Base-by-base conservation (phyloP, 1,140 invertebrate species). In the Antheraea mylitta region DNA sequence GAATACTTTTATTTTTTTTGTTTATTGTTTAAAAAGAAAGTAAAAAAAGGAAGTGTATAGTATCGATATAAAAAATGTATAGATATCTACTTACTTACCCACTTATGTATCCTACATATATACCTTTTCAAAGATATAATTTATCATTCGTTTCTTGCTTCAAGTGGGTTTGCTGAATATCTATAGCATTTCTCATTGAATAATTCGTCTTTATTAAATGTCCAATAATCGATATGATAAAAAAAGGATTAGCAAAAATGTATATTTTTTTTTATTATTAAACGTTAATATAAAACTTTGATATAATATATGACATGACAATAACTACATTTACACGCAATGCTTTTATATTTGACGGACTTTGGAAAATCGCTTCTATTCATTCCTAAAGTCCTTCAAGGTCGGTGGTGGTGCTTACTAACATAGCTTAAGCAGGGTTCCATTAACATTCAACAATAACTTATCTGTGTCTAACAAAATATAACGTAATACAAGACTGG, bases 341-440 rank as follows among this genome's bases (percentile, higher is more conserved):
- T 30, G 59, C 59, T 36, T 36, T 60, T 22, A 22, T 13, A 22
- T 60, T 18, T 22, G 19, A 30, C 60, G 19, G 30, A 61, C 9
- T 61, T 22, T 16, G 22, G 22, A 30, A 30, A 30, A 42, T 18
- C 10, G 18, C 18, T 19, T 6, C 4, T 60, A 18, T 60, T 60
- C 18, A 7, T 60, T 36, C 30, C 60, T 61, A 11, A 61, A 61
- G 19, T 61, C 60, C 19, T 30, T 22, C 0, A 61, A 61, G 9
- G 60, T 7, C 11, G 60, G 60, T 30, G 19, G 9, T 22, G 60
- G 60, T 22, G 60, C 60, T 60, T 42, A 42, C 58, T 61, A 61
- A 61, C 19, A 61, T 61, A 61, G 60, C 60, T 16, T 61, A 61
- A 61, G 60, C 30, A 22, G 60, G 30, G 60, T 36, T 61, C 30